Evolutionary conservation across 2,888 invertebrate genomes (phyloP).

Genomic region (Polymixis lichenea): DNA sequence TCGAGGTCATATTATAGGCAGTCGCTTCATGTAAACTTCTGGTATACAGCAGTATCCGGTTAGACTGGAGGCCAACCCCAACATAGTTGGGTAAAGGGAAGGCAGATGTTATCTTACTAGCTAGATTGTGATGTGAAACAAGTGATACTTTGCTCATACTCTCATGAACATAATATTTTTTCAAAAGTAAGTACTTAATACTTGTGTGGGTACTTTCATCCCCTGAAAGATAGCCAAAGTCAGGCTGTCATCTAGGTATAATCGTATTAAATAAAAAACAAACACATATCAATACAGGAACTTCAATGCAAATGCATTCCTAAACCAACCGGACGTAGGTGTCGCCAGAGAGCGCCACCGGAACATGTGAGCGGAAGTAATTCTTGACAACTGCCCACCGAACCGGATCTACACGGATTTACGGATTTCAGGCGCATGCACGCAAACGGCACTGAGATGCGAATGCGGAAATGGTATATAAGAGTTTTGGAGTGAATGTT

Average conservation of each 20-base stretch:
- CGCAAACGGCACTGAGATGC: constrained; percentile 29
- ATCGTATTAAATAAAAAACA: background rate
- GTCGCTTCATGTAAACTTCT: too few species aligned
- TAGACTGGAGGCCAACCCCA: too few species aligned
- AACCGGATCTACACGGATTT: constrained; percentile 66
- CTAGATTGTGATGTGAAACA: too few species aligned
- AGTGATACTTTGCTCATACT: too few species aligned
- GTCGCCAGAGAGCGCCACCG: constrained; percentile 52
- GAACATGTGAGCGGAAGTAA: constrained; percentile 68
- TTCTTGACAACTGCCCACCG: constrained; percentile 69
- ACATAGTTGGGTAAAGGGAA: too few species aligned
- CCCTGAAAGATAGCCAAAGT: background rate
- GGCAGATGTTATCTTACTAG: too few species aligned
- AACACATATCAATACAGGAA: constrained; percentile 37
- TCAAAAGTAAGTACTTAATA: too few species aligned
- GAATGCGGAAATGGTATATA: constrained; percentile 30
- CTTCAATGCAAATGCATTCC: constrained; percentile 49
- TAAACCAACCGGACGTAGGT: constrained; percentile 56
- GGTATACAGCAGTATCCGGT: too few species aligned
- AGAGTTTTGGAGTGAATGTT: constrained; percentile 11
- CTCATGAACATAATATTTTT: background rate
- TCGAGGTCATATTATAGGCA: too few species aligned
- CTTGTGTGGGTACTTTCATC: too few species aligned
- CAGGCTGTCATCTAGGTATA: background rate
- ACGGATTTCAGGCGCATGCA: constrained; percentile 59